Base-by-base conservation (phyloP, 2,888 invertebrate genomes). In the Eupithecia dodoneata region DNA sequence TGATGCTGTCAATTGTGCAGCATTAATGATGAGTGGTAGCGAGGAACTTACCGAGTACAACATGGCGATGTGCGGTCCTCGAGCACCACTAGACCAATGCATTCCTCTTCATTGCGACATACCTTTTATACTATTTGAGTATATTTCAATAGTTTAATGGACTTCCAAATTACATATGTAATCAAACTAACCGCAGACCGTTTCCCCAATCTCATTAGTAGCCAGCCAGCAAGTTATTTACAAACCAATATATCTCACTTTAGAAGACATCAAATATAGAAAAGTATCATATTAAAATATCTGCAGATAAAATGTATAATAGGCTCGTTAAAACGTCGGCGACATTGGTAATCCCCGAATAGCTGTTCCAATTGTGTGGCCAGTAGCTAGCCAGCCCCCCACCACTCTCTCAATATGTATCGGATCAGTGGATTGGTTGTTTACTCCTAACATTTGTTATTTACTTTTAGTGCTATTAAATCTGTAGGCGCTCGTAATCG, bases 331-430 rank as follows among this genome's bases (percentile, higher is more conserved):
- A 66, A 67, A 70, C 63, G 69, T 45, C 65, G 52, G 45, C 72
- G 77, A 75, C 74, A 77, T 75, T 74, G 75, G 77, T 70, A 73
- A 70, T 69, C 45, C 72, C 65, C n/a, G 75, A 77, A 77, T 75
- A 77, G n/a, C 65, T 77, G 77, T 52, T 72, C 74, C 74, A 75
- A 49, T 72, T 59, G 47, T 45, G 63, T 49, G 63, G 65, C 55
- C 63, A 63, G 76, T 74, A 30, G 30, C 30, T 30, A 69, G 74
- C 59, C 71, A 42, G 47, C 18, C 67, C 12, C 44, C 44, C 67
- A 70, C 69, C 49, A 63, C 45, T 70, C 13, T 15, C 15, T 44
- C n/a, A 15, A n/a, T 42, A 45, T 44, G 9, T n/a, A 44, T 42
- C 42, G 67, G 45, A 69, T 69, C 55, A 3, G 18, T 4, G 6